Percentiles rank a stretch among this genome's conserved stretches.
Evolutionary conservation across 2,888 invertebrate species (phyloP).

Genomic region (Ornithoptera priamus): DNA sequence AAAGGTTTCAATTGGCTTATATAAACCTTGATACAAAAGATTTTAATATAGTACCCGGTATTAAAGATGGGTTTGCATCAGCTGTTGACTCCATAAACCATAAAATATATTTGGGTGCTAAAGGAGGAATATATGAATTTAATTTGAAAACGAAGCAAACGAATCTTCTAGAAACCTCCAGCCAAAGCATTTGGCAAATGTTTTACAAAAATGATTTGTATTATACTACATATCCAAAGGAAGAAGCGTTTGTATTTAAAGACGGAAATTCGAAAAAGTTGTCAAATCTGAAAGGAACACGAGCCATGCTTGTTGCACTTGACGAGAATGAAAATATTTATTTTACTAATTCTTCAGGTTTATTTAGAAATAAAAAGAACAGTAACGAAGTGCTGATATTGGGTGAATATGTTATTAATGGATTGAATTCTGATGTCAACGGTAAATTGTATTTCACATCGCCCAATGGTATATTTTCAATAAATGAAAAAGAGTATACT

Average conservation of each 20-base stretch:
- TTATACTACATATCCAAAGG: slow-evolving; percentile 49
- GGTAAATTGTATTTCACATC: slow-evolving; percentile 44
- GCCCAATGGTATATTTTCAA: slow-evolving; percentile 37
- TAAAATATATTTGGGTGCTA: slow-evolving; percentile 57
- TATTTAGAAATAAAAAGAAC: slow-evolving; percentile 33
- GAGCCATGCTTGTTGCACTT: slow-evolving; percentile 37
- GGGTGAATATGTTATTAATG: slow-evolving; percentile 39
- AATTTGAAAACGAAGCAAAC: slow-evolving; percentile 48
- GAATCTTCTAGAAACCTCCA: slow-evolving; percentile 39
- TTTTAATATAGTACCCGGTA: slow-evolving; percentile 45
- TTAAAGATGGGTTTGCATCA: slow-evolving; percentile 55
- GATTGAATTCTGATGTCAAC: slow-evolving; percentile 38
- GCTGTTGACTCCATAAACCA: slow-evolving; percentile 48
- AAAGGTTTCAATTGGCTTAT: slow-evolving; percentile 48
- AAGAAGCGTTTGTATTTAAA: slow-evolving; percentile 34
- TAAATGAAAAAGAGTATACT: slow-evolving; percentile 33
- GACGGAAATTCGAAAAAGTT: slow-evolving; percentile 32
- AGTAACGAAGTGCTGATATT: slow-evolving; percentile 30
- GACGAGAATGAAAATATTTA: slow-evolving; percentile 39
- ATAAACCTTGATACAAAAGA: slow-evolving; percentile 53
- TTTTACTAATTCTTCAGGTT: slow-evolving; percentile 42
- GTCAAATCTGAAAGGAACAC: slow-evolving; percentile 35
- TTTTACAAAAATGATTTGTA: slow-evolving; percentile 59
- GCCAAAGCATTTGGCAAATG: slow-evolving; percentile 61
- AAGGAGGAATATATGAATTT: slow-evolving; percentile 54